phyloP scores from a whole-genome alignment of 1,140 invertebrate genomes.

The Caerostris darwini region DNA sequence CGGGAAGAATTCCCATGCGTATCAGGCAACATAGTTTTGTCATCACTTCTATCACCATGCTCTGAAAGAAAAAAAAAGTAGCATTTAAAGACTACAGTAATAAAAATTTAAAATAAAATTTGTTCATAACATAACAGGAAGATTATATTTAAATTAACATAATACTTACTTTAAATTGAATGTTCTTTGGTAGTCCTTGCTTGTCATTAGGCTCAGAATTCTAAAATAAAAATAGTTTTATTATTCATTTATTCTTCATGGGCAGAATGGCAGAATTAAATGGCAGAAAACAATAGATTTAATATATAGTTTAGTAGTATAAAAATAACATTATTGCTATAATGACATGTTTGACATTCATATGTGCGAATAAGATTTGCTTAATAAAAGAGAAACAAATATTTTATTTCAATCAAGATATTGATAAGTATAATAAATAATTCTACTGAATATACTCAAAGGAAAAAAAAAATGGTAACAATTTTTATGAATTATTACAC shows the following conservation, averaged over 20 bases:
- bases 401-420: no score
- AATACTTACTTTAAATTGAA: conserved; percentile 68
- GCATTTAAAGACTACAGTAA: neutral
- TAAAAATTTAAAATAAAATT: neutral
- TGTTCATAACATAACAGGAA: neutral
- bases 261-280: neutral
- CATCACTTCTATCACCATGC: conserved; percentile 87
- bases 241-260: neutral
- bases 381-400: no score
- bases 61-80: conserved; percentile 80
- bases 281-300: neutral
- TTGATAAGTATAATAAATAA: no score
- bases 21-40: conserved; percentile 86
- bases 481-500: no score
- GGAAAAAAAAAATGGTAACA: no score
- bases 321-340: no score
- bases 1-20: conserved; percentile 86
- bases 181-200: conserved; percentile 58
- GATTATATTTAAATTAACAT: neutral
- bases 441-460: no score
- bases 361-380: no score
- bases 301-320: neutral
- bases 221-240: conserved; percentile 38
- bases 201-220: conserved; percentile 60
- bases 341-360: no score